phyloP scores from a whole-genome alignment of 35 echinoderm and acorn worm genomes.

The Strongylocentrotus purpuratus region DNA sequence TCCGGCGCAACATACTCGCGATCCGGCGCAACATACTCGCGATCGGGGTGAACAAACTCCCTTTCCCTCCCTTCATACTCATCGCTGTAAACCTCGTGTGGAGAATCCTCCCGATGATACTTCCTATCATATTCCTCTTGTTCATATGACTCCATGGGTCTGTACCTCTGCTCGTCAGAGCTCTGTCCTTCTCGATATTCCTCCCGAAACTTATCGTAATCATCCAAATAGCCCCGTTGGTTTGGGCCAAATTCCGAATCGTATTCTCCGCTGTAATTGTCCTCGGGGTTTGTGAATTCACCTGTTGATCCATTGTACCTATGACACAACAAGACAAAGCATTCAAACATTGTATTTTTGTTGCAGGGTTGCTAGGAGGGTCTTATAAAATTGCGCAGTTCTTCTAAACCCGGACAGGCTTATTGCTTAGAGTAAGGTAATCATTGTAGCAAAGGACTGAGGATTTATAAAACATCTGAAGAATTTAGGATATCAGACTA shows the following conservation, averaged over 20 bases:
- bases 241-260: slow-evolving; percentile 35
- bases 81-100: slow-evolving; percentile 13
- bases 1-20: background rate
- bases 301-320: slow-evolving; percentile 41
- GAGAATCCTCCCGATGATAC: slow-evolving; percentile 48
- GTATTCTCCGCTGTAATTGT: slow-evolving; percentile 34
- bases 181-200: slow-evolving; percentile 31
- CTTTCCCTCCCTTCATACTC: slow-evolving; percentile 17
- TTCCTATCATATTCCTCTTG: slow-evolving; percentile 28
- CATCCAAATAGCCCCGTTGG: slow-evolving; percentile 45
- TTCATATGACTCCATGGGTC: slow-evolving; percentile 30
- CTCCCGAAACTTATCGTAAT: slow-evolving; percentile 24
- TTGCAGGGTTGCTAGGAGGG: too few relatives aligned
- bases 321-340: background rate
- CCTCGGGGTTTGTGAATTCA: slow-evolving; percentile 46
- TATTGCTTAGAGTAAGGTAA: too few relatives aligned
- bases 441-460: too few relatives aligned
- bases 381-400: too few relatives aligned
- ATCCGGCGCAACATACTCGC: background rate
- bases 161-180: slow-evolving; percentile 38
- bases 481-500: too few relatives aligned
- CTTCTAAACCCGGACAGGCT: too few relatives aligned
- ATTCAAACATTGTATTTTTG: background rate
- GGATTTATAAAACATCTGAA: too few relatives aligned
- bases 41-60: background rate